These are phyloP conservation scores for Pseudococcus longispinus DNA, from an alignment of 2,888 invertebrate species.

Conservation along the genomic window DNA sequence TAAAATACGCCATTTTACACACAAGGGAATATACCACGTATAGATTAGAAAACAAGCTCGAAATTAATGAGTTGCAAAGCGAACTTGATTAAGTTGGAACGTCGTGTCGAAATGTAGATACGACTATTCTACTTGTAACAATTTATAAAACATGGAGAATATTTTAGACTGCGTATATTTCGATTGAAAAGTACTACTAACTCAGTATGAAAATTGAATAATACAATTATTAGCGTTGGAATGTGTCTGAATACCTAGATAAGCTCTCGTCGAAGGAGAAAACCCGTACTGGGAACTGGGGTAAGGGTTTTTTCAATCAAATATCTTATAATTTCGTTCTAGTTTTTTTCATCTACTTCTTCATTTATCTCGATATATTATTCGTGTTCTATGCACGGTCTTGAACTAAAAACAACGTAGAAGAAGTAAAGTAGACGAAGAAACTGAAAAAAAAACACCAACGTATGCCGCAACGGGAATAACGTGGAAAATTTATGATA, in stretches of 20 bases:
- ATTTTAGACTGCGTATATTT: neutral
- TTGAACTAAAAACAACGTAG: neutral
- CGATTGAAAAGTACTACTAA: neutral
- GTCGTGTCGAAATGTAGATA: constrained; percentile 26
- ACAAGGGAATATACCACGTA: constrained; percentile 1
- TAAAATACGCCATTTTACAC: constrained; percentile 22
- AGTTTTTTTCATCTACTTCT: neutral
- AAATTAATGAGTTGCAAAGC: constrained; percentile 22
- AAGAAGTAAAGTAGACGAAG: neutral
- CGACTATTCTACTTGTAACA: neutral
- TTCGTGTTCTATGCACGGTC: neutral
- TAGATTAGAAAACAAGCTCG: constrained; percentile 7
- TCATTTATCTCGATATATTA: neutral
- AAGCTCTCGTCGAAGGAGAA: neutral
- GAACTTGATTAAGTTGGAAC: neutral
- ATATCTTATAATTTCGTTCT: neutral
- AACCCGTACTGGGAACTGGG: too few relatives aligned
- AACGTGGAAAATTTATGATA: neutral
- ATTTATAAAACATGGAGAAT: neutral
- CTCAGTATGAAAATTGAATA: neutral
- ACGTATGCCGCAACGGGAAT: constrained; percentile 7
- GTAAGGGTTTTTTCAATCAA: neutral
- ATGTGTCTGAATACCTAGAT: neutral
- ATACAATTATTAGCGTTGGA: neutral
- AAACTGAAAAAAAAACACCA: neutral